phyloP scores from a whole-genome alignment of 2,888 invertebrate genomes.

The Bursaphelenchus okinawaensis region DNA sequence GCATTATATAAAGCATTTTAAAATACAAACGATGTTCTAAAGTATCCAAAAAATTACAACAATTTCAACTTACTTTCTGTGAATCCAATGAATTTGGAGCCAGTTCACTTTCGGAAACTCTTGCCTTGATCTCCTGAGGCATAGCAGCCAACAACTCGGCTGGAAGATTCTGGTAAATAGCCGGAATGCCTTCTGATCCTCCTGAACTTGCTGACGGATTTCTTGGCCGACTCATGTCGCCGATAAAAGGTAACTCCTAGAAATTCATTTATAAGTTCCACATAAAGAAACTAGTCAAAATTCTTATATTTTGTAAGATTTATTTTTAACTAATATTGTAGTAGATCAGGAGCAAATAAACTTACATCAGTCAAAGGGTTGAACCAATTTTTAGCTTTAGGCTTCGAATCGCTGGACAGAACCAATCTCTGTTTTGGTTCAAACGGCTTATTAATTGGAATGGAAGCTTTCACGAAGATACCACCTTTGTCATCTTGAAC shows the following conservation, averaged over 20 bases:
- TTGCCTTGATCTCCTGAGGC: conserved; percentile 9
- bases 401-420: conserved; percentile 1
- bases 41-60: too few species aligned
- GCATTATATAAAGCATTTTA: too few species aligned
- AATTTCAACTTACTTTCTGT: background rate
- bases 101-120: background rate
- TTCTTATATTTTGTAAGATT: background rate
- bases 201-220: conserved; percentile 5
- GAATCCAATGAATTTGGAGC: background rate
- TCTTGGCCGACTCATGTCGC: conserved; percentile 5
- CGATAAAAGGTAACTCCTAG: conserved; percentile 12
- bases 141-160: conserved; percentile 11
- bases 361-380: conserved; percentile 8
- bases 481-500: background rate
- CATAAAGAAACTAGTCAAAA: background rate
- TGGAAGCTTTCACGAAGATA: conserved; percentile 10
- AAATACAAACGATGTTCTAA: too few species aligned
- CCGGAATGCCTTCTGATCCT: conserved; percentile 9
- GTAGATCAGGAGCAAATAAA: background rate
- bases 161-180: conserved; percentile 11
- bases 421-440: conserved; percentile 3
- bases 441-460: conserved; percentile 10
- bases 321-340: background rate
- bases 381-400: conserved; percentile 15
- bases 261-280: background rate